Evolutionary conservation across 2,888 invertebrate genomes (phyloP).

Genomic region (Heliconius sara): DNA sequence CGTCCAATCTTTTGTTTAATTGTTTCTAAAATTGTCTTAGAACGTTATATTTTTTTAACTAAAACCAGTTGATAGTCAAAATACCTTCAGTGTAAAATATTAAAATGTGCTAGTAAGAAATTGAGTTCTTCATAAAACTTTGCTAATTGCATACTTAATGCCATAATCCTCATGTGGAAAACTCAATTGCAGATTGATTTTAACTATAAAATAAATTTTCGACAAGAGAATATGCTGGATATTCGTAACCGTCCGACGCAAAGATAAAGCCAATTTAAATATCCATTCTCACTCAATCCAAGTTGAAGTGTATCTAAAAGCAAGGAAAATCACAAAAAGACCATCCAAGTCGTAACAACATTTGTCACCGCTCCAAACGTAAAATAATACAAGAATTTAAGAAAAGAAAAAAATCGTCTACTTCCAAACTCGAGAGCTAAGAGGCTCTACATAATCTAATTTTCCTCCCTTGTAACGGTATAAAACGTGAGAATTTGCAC

Average conservation of each 20-base stretch:
- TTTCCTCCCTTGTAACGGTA: slow-evolving; percentile 68
- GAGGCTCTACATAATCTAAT: slow-evolving; percentile 75
- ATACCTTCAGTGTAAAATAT: too few relatives aligned
- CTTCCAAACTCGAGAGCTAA: slow-evolving; percentile 68
- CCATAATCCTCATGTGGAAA: not conserved
- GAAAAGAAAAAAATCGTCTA: slow-evolving; percentile 36
- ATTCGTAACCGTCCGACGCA: not conserved
- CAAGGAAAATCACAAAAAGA: slow-evolving; percentile 22
- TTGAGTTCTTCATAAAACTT: too few relatives aligned
- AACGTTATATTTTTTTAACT: too few relatives aligned
- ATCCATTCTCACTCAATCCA: slow-evolving; percentile 23
- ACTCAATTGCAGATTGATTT: not conserved
- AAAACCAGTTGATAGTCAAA: too few relatives aligned
- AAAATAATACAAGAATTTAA: slow-evolving; percentile 40
- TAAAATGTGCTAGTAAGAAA: too few relatives aligned
- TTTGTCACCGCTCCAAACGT: slow-evolving; percentile 30
- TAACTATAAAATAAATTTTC: too few relatives aligned
- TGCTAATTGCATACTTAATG: too few relatives aligned
- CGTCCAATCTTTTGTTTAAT: too few relatives aligned
- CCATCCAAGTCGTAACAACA: slow-evolving; percentile 17
- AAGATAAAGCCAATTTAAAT: slow-evolving; percentile 14
- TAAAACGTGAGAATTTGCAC: slow-evolving; percentile 69
- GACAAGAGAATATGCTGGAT: not conserved
- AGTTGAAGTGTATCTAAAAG: slow-evolving; percentile 17
- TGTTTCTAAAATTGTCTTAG: too few relatives aligned